phyloP scores from a whole-genome alignment of 2,113 vertebrate species.

The Albula glossodonta region DNA sequence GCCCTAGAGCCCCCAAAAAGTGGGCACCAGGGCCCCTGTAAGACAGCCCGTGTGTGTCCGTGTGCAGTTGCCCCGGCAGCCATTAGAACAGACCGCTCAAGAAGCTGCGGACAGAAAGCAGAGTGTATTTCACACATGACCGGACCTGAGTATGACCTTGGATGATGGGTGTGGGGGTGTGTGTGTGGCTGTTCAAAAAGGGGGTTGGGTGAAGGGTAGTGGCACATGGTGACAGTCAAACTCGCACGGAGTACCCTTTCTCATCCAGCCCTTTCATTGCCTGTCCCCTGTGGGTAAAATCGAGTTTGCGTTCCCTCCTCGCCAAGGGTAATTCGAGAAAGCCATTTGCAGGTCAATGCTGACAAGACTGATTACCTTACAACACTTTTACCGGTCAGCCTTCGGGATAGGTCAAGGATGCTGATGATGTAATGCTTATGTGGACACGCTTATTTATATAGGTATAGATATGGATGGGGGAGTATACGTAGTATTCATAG shows the following conservation, averaged over 20 bases:
- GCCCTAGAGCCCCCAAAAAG: too few relatives aligned
- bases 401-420: conserved; percentile 9
- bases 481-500: too few relatives aligned
- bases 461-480: too few relatives aligned
- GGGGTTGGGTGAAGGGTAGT: background rate
- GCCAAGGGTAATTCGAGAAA: conserved; percentile 30
- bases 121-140: conserved; percentile 44
- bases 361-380: conserved; percentile 32
- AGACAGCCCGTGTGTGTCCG: too few relatives aligned
- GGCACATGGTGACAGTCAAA: background rate
- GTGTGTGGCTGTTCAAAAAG: background rate
- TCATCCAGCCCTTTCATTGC: background rate
- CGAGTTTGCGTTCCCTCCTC: conserved; percentile 27
- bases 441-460: background rate
- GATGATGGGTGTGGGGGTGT: background rate
- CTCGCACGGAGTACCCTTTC: background rate
- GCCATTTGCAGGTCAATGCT: conserved; percentile 39
- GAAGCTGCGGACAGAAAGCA: background rate
- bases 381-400: conserved; percentile 16
- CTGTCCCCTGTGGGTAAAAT: conserved; percentile 18
- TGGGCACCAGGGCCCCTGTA: too few relatives aligned
- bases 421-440: conserved; percentile 19
- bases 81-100: background rate
- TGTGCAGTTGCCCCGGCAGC: too few relatives aligned
- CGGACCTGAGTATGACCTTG: conserved; percentile 33